These are phyloP conservation scores for Psittacus erithacus DNA, from an alignment of 2,113 vertebrate genomes.

Conservation along the genomic window DNA sequence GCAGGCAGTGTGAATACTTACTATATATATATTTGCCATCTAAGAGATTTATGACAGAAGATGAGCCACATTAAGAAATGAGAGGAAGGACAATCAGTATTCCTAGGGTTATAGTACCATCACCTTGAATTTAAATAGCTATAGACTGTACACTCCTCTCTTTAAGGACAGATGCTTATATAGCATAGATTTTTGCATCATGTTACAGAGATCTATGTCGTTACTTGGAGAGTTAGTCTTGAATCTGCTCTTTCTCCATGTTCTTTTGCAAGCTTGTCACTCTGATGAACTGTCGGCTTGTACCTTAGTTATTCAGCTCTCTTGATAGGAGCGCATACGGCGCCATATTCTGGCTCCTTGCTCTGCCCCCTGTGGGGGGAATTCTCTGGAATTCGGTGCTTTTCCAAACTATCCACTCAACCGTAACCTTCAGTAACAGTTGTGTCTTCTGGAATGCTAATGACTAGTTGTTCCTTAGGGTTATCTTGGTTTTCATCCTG, in stretches of 20 bases:
- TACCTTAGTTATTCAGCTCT: not conserved
- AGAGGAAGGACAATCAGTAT: not conserved
- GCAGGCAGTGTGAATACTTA: not conserved
- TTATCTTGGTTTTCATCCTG: constrained; percentile 32
- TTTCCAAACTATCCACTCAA: not conserved
- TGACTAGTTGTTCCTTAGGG: not conserved
- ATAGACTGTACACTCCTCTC: not conserved
- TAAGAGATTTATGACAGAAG: not conserved
- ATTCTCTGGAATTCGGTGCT: not conserved
- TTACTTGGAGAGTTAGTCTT: not conserved
- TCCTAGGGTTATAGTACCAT: not conserved
- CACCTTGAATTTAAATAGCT: not conserved
- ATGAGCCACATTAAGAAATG: not conserved
- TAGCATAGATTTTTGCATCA: not conserved
- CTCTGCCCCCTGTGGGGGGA: not conserved
- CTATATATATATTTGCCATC: not conserved
- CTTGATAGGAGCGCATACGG: not conserved
- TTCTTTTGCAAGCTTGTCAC: not conserved
- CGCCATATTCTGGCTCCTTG: not conserved
- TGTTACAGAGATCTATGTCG: not conserved
- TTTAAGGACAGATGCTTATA: not conserved
- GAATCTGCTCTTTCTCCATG: not conserved
- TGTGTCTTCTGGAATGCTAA: constrained; percentile 24
- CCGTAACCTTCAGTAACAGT: not conserved
- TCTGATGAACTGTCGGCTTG: not conserved